Conservation (phyloP, 2,797 vertebrate genomes). For the Brachyalestes nurse region DNA sequence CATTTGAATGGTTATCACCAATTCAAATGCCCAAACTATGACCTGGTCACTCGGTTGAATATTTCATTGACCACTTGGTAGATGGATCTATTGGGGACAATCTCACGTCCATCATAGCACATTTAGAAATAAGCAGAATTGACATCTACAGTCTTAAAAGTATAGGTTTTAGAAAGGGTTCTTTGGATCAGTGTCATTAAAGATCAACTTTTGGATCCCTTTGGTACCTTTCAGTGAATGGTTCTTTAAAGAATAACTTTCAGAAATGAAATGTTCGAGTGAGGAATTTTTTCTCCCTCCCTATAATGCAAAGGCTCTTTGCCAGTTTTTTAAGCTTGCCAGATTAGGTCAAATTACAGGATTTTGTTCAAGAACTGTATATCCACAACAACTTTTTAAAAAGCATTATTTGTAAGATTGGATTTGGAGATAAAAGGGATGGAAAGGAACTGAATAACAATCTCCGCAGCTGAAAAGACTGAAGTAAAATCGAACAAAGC, state of each 20-base stretch:
- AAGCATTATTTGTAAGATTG: background rate
- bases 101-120: slow-evolving; percentile 7
- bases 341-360: no score
- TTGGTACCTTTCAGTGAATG: no score
- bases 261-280: no score
- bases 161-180: no score
- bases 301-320: no score
- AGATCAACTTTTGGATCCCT: background rate
- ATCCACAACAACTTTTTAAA: background rate
- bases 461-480: background rate
- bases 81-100: slow-evolving; percentile 10
- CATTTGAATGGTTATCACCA: slow-evolving; percentile 7
- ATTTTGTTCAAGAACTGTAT: background rate
- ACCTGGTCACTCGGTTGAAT: slow-evolving; percentile 9
- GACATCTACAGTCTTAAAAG: no score
- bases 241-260: no score
- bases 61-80: slow-evolving; percentile 3
- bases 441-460: background rate
- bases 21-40: slow-evolving; percentile 34
- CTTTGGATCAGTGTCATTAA: background rate
- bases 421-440: background rate
- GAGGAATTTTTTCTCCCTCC: no score
- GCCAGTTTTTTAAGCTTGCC: no score
- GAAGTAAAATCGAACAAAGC: background rate
- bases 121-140: background rate